phyloP scores from a whole-genome alignment of 2,797 vertebrate genomes.

The Amniataba percoides region DNA sequence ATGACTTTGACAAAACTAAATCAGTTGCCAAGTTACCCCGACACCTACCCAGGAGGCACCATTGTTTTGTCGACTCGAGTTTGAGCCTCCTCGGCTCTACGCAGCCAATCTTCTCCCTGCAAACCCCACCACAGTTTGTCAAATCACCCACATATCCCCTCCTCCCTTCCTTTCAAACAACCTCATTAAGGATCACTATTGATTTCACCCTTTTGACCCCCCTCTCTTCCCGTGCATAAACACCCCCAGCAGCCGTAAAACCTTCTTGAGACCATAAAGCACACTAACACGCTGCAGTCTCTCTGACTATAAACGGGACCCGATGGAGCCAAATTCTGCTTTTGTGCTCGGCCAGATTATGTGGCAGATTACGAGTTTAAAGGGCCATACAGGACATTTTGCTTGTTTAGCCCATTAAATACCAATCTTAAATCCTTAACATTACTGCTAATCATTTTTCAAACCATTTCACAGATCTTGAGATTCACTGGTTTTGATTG shows the following conservation, averaged over 20 bases:
- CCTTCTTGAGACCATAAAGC: conserved; percentile 67
- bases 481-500: not conserved
- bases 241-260: conserved; percentile 68
- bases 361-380: conserved; percentile 22
- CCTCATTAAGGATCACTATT: conserved; percentile 82
- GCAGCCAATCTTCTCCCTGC: conserved; percentile 17
- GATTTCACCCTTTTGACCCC: conserved; percentile 78
- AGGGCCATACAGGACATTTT: not conserved
- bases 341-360: conserved; percentile 23
- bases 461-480: not conserved
- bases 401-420: not conserved
- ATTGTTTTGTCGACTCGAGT: conserved; percentile 17
- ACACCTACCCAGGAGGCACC: conserved; percentile 30
- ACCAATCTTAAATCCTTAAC: not conserved
- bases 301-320: conserved; percentile 50
- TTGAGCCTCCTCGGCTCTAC: conserved; percentile 35
- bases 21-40: conserved; percentile 42
- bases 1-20: conserved; percentile 36
- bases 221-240: conserved; percentile 64
- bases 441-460: not conserved
- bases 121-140: conserved; percentile 14
- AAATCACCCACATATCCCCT: conserved; percentile 37
- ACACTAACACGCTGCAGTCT: conserved; percentile 37
- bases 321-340: conserved; percentile 14
- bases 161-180: conserved; percentile 68